A percentile compares a stretch with the other conserved stretches of the same genome.
Conservation (phyloP, 2,797 vertebrate genomes). For the Loris lydekkerianus region DNA sequence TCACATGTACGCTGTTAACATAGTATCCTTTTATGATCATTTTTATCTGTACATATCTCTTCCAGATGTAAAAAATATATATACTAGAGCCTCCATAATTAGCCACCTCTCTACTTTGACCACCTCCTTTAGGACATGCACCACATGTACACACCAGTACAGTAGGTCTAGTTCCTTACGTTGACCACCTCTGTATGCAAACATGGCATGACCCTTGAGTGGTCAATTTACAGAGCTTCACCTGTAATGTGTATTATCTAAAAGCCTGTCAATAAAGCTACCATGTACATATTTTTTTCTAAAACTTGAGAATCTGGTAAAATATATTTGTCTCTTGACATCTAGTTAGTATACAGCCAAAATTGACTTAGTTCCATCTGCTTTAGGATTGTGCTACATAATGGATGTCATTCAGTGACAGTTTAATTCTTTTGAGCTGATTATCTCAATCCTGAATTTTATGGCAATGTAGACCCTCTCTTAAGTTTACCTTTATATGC, state of each 20-base stretch:
- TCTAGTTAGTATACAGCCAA: slow-evolving; percentile 62
- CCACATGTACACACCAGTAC: no score
- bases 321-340: slow-evolving; percentile 83
- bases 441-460: slow-evolving; percentile 81
- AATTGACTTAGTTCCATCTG: slow-evolving; percentile 79
- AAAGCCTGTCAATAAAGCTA: slow-evolving; percentile 58
- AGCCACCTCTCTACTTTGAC: no score
- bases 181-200: no score
- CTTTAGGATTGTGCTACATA: slow-evolving; percentile 74
- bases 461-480: slow-evolving; percentile 13
- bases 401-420: slow-evolving; percentile 77
- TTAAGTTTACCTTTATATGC: slow-evolving; percentile 81
- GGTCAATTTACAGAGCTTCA: no score
- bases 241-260: slow-evolving; percentile 22
- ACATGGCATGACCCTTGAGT: no score
- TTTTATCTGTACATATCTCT: slow-evolving; percentile 44
- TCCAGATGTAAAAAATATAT: background rate
- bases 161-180: no score
- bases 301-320: slow-evolving; percentile 72
- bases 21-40: background rate
- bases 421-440: slow-evolving; percentile 81
- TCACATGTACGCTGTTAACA: background rate
- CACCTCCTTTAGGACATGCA: no score
- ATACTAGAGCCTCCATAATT: background rate
- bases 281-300: slow-evolving; percentile 66